Base-by-base conservation (phyloP, 2,797 vertebrate genomes). In the Characodon lateralis region DNA sequence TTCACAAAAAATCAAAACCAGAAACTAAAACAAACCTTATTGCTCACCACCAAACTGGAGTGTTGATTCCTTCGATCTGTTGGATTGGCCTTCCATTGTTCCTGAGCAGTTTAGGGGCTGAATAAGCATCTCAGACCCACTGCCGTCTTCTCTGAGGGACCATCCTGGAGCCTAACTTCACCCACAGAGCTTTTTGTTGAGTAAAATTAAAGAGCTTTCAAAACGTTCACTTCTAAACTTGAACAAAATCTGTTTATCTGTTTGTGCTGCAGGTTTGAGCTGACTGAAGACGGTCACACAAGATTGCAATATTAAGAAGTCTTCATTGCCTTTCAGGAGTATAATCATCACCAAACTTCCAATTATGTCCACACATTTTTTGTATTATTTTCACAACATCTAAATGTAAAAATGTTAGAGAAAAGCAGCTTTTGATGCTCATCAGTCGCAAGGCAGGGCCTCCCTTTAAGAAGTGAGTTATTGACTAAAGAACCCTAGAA, bases 271-370 rank as follows among this genome's bases (percentile, higher is more conserved):
- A 99, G 98, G 98, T 97, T 95, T 91, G 97, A 99, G 89, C 95
- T 99, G 91, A 98, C 96, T 14, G 97, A 97, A 80, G 97, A 98
- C 20, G 98, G 98, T 68, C 76, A 74, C 68, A 91, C 78, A 50
- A 95, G 95, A 48, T 86, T 93, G 0, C 85, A 94, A 66, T 91
- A 93, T 12, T 98, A 96, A 65, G 22, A 78, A 9, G 13, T 77
- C 87, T 87, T 83, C 84, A 28, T 76, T 53, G 0, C 48, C 6
- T 2, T 20, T 56, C 41, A 26, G 28, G 53, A 18, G 61, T 70
- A 72, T 61, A 50, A 7, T 8, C 53, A 26, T 76, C 82, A 2
- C 59, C 72, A 66, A 77, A 75, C 77, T 79, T 78, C 73, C 76
- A 72, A 71, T 70, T 46, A 53, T 72, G 78, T 89, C 91, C 79